A percentile compares a stretch with the other conserved stretches of the same genome.
Conservation (phyloP, 2,888 invertebrate species). For the Apamea crenata region DNA sequence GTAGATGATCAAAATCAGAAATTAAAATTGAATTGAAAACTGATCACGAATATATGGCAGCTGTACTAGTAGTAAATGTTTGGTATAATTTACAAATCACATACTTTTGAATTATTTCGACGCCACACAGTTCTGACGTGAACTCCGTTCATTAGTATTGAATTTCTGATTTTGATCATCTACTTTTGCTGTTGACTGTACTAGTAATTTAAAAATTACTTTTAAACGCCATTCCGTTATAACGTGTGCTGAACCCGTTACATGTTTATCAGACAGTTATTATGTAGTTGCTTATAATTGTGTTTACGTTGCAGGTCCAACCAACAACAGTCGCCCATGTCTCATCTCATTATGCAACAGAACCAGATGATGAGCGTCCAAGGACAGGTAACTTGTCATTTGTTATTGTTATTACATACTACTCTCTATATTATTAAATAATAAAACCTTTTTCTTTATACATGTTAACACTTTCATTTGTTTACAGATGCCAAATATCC, state of each 20-base stretch:
- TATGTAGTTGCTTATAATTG: slow-evolving; percentile 58
- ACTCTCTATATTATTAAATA: neutral
- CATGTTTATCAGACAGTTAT: slow-evolving; percentile 17
- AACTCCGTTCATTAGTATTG: too few species aligned
- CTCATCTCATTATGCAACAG: slow-evolving; percentile 89
- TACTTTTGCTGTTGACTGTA: too few species aligned
- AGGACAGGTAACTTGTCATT: slow-evolving; percentile 83
- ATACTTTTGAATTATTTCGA: too few species aligned
- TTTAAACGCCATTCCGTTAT: neutral
- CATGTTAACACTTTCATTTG: neutral
- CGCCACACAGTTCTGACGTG: too few species aligned
- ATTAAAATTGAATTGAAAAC: too few species aligned
- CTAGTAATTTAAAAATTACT: slow-evolving; percentile 2
- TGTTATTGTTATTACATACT: slow-evolving; percentile 22
- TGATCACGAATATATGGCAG: too few species aligned
- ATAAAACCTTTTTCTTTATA: slow-evolving; percentile 1
- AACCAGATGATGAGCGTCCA: slow-evolving; percentile 90
- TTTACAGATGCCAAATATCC: slow-evolving; percentile 92
- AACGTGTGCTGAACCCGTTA: slow-evolving; percentile 22
- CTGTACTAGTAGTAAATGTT: too few species aligned
- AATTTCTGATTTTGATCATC: too few species aligned
- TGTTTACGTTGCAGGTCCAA: slow-evolving; percentile 77
- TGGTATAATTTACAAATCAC: too few species aligned
- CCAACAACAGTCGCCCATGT: slow-evolving; percentile 89
- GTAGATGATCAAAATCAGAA: too few species aligned